phyloP scores from a whole-genome alignment of 2,797 vertebrate genomes.

The Sciurus vulgaris region DNA sequence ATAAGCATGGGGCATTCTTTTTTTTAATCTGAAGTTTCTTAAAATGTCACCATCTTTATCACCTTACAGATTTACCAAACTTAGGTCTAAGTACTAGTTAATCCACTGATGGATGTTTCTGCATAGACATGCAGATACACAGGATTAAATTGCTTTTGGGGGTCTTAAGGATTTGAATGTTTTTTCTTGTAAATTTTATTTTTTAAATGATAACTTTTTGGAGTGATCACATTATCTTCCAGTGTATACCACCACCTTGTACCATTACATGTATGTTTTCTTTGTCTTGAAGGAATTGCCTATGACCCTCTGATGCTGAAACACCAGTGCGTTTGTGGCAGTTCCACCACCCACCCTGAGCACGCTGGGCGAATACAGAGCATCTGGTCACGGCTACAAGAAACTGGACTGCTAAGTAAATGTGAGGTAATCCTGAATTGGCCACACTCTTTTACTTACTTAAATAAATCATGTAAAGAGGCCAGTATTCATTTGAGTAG shows the following conservation, averaged over 20 bases:
- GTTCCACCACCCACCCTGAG: constrained; percentile 89
- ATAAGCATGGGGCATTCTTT: not conserved
- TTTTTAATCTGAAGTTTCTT: not conserved
- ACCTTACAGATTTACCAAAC: not conserved
- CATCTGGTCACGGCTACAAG: constrained; percentile 92
- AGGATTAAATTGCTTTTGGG: not conserved
- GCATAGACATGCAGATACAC: not conserved
- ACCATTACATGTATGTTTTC: constrained; percentile 16
- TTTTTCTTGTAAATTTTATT: constrained; percentile 22
- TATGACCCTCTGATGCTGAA: constrained; percentile 91
- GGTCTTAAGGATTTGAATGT: not conserved
- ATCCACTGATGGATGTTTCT: not conserved
- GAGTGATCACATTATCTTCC: not conserved
- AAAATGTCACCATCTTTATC: not conserved
- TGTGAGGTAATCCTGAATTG: constrained; percentile 89
- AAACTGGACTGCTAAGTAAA: constrained; percentile 90
- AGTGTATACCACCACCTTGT: not conserved
- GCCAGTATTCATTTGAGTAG: constrained; percentile 49
- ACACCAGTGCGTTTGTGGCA: constrained; percentile 91
- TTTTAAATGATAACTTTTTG: not conserved
- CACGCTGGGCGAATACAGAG: constrained; percentile 91
- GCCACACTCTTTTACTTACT: constrained; percentile 79
- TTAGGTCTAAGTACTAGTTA: not conserved
- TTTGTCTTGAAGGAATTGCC: constrained; percentile 86
- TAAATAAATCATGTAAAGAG: constrained; percentile 80